Percentiles rank a stretch among this genome's conserved stretches.
These are phyloP conservation scores for Drosophila emarginata DNA, from an alignment of 2,888 invertebrate species.

Conservation along the genomic window DNA sequence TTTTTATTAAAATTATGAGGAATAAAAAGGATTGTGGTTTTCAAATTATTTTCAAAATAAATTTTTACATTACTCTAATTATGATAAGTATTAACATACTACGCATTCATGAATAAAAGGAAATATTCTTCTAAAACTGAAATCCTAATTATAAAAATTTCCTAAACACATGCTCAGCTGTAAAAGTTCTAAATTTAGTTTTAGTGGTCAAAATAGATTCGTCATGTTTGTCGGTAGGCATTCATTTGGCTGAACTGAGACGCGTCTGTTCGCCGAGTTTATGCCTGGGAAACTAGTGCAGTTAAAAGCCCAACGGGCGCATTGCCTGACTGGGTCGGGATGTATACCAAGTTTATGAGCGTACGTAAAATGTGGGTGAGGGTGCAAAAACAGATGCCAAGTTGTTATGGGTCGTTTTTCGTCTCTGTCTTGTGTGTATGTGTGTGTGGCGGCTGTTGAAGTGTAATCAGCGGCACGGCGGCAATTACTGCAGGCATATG, in stretches of 20 bases:
- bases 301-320: slow-evolving; percentile 73
- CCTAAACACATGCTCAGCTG: neutral
- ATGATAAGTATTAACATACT: neutral
- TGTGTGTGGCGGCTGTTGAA: slow-evolving; percentile 66
- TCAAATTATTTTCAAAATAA: neutral
- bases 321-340: slow-evolving; percentile 20
- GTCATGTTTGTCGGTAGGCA: slow-evolving; percentile 56
- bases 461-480: slow-evolving; percentile 77
- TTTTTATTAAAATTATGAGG: too few species aligned
- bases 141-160: slow-evolving; percentile 4
- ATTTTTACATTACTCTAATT: neutral
- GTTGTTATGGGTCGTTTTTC: slow-evolving; percentile 15
- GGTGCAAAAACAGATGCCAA: slow-evolving; percentile 6
- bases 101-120: too few species aligned
- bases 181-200: neutral
- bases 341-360: slow-evolving; percentile 24
- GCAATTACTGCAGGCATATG: slow-evolving; percentile 72
- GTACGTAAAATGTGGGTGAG: slow-evolving; percentile 4
- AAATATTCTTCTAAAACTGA: neutral
- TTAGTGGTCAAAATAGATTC: neutral
- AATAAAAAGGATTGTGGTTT: too few species aligned
- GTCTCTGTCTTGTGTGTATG: slow-evolving; percentile 17
- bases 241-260: slow-evolving; percentile 25
- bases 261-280: slow-evolving; percentile 20
- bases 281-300: slow-evolving; percentile 57